Conservation (phyloP, 2,113 vertebrate species). For the Pavo muticus region DNA sequence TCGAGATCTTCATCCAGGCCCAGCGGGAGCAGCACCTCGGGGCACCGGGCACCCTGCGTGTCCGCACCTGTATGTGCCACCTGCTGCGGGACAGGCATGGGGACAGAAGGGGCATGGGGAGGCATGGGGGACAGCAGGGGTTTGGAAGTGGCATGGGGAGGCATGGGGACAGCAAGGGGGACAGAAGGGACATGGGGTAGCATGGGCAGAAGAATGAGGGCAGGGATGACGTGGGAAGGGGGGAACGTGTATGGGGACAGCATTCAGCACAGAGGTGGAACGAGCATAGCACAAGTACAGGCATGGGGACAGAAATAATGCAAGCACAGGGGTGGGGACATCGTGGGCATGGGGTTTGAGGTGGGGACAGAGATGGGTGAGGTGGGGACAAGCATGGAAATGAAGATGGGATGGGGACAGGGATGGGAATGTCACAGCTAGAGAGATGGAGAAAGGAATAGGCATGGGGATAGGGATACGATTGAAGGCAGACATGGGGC, state of each 20-base stretch:
- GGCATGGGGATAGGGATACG: not conserved
- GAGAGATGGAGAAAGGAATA: too few relatives aligned
- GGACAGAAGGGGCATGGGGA: too few relatives aligned
- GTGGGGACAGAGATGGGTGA: not conserved
- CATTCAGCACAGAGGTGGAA: not conserved
- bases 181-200: not conserved
- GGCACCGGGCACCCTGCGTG: not conserved
- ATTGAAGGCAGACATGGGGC: not conserved
- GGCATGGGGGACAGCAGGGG: too few relatives aligned
- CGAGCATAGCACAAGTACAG: not conserved
- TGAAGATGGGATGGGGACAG: not conserved
- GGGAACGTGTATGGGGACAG: not conserved
- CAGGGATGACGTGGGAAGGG: too few relatives aligned
- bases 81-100: not conserved
- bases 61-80: conserved; percentile 31
- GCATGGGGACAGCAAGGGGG: not conserved
- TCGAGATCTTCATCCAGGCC: conserved; percentile 47
- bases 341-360: not conserved
- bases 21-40: conserved; percentile 3
- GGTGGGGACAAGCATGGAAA: not conserved
- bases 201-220: accelerated
- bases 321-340: not conserved
- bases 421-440: too few relatives aligned
- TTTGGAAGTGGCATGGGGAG: too few relatives aligned
- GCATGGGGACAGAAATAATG: not conserved